phyloP scores from a whole-genome alignment of 2,888 invertebrate species.

The Leptothorax acervorum region DNA sequence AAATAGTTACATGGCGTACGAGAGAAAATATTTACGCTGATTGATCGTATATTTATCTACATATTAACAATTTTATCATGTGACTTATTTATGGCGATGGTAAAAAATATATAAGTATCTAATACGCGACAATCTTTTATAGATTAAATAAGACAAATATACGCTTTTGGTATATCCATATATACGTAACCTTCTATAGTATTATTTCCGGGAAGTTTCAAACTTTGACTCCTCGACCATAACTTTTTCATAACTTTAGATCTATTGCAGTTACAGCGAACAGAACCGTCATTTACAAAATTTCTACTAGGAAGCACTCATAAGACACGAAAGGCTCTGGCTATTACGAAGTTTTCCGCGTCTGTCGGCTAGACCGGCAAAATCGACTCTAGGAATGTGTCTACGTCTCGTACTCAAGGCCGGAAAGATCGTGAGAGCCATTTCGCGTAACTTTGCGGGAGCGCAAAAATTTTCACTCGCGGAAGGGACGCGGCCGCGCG shows the following conservation, averaged over 20 bases:
- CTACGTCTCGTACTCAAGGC: slow-evolving; percentile 35
- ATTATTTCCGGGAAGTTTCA: neutral
- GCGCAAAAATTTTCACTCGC: slow-evolving; percentile 47
- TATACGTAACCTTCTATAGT: neutral
- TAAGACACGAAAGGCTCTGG: slow-evolving; percentile 27
- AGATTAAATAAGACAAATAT: neutral
- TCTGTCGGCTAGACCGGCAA: slow-evolving; percentile 25
- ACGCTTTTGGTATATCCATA: neutral
- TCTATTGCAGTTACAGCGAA: slow-evolving; percentile 3
- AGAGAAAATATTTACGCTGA: neutral
- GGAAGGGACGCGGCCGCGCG: slow-evolving; percentile 30
- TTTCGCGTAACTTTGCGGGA: slow-evolving; percentile 27
- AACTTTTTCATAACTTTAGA: slow-evolving; percentile 15
- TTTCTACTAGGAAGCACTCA: slow-evolving; percentile 6
- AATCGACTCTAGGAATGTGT: slow-evolving; percentile 37
- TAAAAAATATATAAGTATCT: neutral
- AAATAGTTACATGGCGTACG: slow-evolving; percentile 59
- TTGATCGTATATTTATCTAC: neutral
- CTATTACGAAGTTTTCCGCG: slow-evolving; percentile 42
- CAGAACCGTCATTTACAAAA: slow-evolving; percentile 13
- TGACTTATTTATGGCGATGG: too few relatives aligned
- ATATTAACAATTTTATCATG: neutral
- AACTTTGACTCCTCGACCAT: neutral
- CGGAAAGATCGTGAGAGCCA: slow-evolving; percentile 48
- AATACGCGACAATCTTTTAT: neutral